These are phyloP conservation scores for Corapipo altera DNA, from an alignment of 2,113 vertebrate species.

Conservation along the genomic window DNA sequence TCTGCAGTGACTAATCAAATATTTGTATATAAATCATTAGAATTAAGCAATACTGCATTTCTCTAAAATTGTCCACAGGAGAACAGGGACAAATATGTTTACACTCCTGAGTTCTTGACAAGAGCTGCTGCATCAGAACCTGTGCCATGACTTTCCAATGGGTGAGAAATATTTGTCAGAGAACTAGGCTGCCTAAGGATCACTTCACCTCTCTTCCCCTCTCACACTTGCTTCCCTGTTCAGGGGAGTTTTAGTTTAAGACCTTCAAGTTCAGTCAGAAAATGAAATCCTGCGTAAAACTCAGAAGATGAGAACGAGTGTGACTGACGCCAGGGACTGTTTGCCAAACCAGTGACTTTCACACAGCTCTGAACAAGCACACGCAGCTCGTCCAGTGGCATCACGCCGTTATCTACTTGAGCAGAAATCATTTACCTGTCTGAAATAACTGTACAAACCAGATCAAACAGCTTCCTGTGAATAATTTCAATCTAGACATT, in stretches of 20 bases:
- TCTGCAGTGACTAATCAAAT: neutral
- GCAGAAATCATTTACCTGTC: neutral
- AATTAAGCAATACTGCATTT: neutral
- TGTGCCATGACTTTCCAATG: accelerated
- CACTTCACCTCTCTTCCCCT: neutral
- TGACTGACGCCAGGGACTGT: neutral
- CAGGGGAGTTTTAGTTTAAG: neutral
- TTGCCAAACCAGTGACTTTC: neutral
- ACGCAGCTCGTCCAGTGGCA: neutral
- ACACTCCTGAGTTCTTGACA: neutral
- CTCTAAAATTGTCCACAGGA: neutral
- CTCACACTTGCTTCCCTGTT: neutral
- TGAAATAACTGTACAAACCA: neutral
- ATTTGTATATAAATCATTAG: neutral
- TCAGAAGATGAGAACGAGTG: neutral
- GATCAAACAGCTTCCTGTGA: neutral
- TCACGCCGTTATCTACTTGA: neutral
- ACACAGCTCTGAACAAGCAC: neutral
- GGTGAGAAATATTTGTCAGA: neutral
- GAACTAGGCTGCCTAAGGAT: neutral
- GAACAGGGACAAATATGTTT: neutral
- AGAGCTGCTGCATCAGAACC: neutral
- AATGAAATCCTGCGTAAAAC: neutral
- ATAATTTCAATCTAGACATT: neutral
- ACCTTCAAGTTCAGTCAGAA: neutral